Conservation (phyloP, 2,113 vertebrate genomes). For the Lagopus leucura region DNA sequence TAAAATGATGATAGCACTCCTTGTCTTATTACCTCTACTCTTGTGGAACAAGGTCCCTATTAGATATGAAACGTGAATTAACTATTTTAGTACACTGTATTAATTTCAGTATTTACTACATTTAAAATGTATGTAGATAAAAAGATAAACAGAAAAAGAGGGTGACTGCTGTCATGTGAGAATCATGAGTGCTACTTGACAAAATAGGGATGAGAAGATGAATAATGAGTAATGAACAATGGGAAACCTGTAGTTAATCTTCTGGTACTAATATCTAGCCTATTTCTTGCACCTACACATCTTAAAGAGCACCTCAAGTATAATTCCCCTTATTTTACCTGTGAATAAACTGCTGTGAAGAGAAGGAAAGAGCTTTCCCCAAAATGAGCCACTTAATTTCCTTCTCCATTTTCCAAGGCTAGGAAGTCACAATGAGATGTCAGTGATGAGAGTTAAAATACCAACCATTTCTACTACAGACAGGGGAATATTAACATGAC, state of each 20-base stretch:
- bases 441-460: not conserved
- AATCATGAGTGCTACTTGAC: not conserved
- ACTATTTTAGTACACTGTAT: not conserved
- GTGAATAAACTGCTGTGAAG: not conserved
- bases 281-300: not conserved
- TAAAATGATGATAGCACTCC: not conserved
- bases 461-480: not conserved
- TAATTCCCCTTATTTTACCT: not conserved
- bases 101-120: not conserved
- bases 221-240: not conserved
- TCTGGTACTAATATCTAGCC: not conserved
- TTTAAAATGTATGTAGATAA: not conserved
- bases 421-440: not conserved
- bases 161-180: not conserved
- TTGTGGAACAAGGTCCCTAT: not conserved
- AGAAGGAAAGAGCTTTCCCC: not conserved
- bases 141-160: slow-evolving; percentile 1
- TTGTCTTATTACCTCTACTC: not conserved
- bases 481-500: not conserved
- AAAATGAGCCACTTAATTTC: not conserved
- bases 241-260: not conserved
- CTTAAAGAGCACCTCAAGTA: not conserved
- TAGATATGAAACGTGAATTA: not conserved
- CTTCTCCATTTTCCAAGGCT: not conserved
- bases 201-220: not conserved